Base-by-base conservation (phyloP, 1,140 invertebrate species). In the Aphidius ervi region DNA sequence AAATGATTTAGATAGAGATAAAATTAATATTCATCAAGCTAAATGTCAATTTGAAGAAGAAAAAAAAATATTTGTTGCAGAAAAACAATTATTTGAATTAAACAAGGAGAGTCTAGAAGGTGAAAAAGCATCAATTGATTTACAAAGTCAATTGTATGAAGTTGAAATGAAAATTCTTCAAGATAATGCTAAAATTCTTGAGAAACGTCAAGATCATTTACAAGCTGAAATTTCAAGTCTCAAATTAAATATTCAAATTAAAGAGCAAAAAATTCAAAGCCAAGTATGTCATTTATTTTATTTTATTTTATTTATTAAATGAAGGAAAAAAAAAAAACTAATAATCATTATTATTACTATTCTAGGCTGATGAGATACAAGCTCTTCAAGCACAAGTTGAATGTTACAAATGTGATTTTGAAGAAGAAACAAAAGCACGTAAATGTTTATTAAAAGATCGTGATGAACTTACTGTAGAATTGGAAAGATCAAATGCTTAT, bases 91-190 rank as follows among this genome's bases (percentile, higher is more conserved):
- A 10, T 47, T 75, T 5, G 45, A 62, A 4, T 61, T 62, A n/a
- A 65, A 73, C 9, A 69, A 58, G 39, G 45, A 60, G n/a, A 66
- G 46, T 48, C 46, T 77, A 6, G 59, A 65, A 1, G 62, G 68
- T 49, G 71, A 76, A 46, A 73, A 66, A 54, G 65, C 67, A 6
- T 74, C 69, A 9, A 59, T 75, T 6, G 68, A 74, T 60, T 63
- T 64, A 8, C 70, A 74, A 46, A 70, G 70, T 60, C 48, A 65
- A 9, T 52, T 73, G 16, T 72, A 71, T 39, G 70, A 74, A 58
- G 61, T 31, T 46, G 60, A 73, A 48, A 56, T 67, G 39, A 68
- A 64, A 59, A 59, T 58, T 68, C 37, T 56, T 64, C 10, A 64
- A 61, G 48, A 72, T 31, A 70, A 69, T 43, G 61, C 50, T 54